phyloP scores from a whole-genome alignment of 2,888 invertebrate genomes.

The Lottia gigantea region DNA sequence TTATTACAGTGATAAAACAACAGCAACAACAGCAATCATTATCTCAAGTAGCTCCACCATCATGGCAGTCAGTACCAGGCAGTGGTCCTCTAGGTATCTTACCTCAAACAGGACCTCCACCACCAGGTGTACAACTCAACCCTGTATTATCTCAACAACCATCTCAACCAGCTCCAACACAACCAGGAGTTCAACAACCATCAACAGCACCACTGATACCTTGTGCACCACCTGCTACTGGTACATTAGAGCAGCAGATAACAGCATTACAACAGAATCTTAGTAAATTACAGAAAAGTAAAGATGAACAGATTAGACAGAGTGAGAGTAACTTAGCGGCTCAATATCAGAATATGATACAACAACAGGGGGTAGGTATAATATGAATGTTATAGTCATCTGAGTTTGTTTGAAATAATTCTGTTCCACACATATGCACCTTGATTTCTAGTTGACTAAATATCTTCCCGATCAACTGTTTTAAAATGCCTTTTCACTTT shows the following conservation, averaged over 20 bases:
- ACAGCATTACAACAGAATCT: constrained; percentile 77
- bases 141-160: neutral
- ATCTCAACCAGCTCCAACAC: constrained; percentile 14
- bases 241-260: constrained; percentile 76
- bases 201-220: constrained; percentile 77
- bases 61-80: constrained; percentile 43
- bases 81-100: constrained; percentile 11
- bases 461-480: no score
- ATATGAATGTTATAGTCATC: neutral
- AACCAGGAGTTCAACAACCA: constrained; percentile 31
- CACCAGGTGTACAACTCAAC: constrained; percentile 8
- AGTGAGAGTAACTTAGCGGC: constrained; percentile 96
- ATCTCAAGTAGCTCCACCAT: constrained; percentile 49
- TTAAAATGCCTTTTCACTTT: no score
- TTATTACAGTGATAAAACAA: no score
- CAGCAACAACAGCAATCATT: constrained; percentile 46
- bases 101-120: neutral
- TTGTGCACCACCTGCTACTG: constrained; percentile 11
- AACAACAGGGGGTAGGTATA: constrained; percentile 86
- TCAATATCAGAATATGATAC: constrained; percentile 85
- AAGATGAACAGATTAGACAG: constrained; percentile 80
- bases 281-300: constrained; percentile 51
- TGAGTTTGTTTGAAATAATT: neutral
- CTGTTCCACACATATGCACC: no score
- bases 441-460: no score